phyloP scores from a whole-genome alignment of 2,888 invertebrate genomes.

The Drosophila crucigera region DNA sequence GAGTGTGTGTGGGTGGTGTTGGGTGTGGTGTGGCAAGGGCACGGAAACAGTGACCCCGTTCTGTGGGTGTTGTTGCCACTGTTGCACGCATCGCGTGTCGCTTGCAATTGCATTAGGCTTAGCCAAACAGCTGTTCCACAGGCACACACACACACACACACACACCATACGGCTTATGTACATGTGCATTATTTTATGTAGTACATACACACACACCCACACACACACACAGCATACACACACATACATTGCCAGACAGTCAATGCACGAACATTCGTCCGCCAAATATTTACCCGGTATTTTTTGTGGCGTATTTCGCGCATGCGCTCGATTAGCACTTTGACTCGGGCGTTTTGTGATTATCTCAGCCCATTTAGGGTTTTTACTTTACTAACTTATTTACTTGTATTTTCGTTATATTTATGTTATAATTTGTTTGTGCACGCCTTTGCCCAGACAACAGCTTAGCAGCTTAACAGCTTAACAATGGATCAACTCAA shows the following conservation, averaged over 20 bases:
- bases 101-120: slow-evolving; percentile 17
- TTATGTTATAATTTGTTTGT: neutral
- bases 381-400: slow-evolving; percentile 2
- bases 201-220: neutral
- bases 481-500: neutral
- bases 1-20: neutral
- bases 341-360: neutral
- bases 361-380: slow-evolving; percentile 1
- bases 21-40: neutral
- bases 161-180: neutral
- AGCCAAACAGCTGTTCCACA: slow-evolving; percentile 19
- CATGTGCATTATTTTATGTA: neutral
- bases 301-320: slow-evolving; percentile 12
- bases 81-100: slow-evolving; percentile 15
- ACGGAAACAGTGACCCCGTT: slow-evolving; percentile 4
- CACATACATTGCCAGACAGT: slow-evolving; percentile 9
- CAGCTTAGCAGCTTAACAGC: neutral
- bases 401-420: neutral
- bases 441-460: neutral
- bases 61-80: slow-evolving; percentile 1
- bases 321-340: slow-evolving; percentile 25
- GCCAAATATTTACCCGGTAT: slow-evolving; percentile 32
- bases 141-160: neutral
- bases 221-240: slow-evolving; percentile 10
- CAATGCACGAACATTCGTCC: neutral